These are phyloP conservation scores for Neomicropteryx cornuta DNA, from an alignment of 1,140 invertebrate genomes.

Conservation along the genomic window DNA sequence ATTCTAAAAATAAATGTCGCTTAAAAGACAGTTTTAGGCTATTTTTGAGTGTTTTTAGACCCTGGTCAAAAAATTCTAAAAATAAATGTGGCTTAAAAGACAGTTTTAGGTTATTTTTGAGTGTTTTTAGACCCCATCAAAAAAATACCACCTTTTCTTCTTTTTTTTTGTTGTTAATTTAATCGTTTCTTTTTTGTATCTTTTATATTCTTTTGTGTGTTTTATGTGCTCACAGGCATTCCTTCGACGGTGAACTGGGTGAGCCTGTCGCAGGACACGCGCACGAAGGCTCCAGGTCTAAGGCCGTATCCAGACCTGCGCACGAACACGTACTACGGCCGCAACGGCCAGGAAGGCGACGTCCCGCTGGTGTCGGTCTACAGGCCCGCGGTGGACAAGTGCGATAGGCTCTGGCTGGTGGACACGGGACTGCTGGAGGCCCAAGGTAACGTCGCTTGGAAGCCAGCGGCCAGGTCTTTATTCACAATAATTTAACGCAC, in stretches of 20 bases:
- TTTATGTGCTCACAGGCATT: conserved; percentile 36
- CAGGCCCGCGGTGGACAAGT: conserved; percentile 50
- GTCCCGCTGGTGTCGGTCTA: conserved; percentile 51
- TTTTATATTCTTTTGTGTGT: conserved; percentile 1
- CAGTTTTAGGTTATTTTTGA: background rate
- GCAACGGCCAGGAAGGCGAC: conserved; percentile 19
- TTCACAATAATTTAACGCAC: no score
- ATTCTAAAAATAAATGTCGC: no score
- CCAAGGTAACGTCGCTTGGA: conserved; percentile 21
- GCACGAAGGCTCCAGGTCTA: conserved; percentile 38
- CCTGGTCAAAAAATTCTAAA: no score
- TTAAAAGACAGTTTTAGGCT: no score
- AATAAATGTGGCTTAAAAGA: no score
- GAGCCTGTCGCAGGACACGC: conserved; percentile 30
- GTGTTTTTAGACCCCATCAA: background rate
- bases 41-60: no score
- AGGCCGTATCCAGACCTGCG: conserved; percentile 51
- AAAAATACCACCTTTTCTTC: background rate
- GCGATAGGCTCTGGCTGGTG: conserved; percentile 61
- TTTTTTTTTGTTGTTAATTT: background rate
- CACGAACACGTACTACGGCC: conserved; percentile 31
- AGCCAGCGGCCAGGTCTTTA: background rate
- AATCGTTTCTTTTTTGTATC: background rate
- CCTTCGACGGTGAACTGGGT: conserved; percentile 60
- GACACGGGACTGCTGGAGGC: conserved; percentile 55